These are phyloP conservation scores for Pseudococcus viburni DNA, from an alignment of 2,888 invertebrate genomes.

Conservation along the genomic window DNA sequence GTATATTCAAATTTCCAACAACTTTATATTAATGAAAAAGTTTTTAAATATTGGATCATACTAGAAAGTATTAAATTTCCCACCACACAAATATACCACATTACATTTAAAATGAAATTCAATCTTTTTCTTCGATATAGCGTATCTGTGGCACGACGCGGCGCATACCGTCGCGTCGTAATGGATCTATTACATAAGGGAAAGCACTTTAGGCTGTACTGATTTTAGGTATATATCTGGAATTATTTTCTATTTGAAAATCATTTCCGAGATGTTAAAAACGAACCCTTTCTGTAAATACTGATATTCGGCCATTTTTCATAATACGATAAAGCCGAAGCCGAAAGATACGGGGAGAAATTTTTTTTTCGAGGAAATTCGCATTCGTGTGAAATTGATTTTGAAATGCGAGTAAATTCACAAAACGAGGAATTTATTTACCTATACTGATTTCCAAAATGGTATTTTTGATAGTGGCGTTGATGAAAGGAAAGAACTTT, in stretches of 20 bases:
- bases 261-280: not conserved
- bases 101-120: slow-evolving; percentile 48
- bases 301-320: not conserved
- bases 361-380: too few relatives aligned
- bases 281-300: not conserved
- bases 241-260: not conserved
- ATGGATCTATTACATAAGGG: slow-evolving; percentile 11
- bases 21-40: slow-evolving; percentile 56
- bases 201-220: slow-evolving; percentile 21
- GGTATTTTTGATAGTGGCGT: too few relatives aligned
- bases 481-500: too few relatives aligned
- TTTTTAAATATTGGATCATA: slow-evolving; percentile 47
- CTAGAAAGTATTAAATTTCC: slow-evolving; percentile 48
- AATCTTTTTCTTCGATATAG: slow-evolving; percentile 3
- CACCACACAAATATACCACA: slow-evolving; percentile 14
- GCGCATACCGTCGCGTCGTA: not conserved
- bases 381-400: too few relatives aligned
- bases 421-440: too few relatives aligned
- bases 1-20: slow-evolving; percentile 49
- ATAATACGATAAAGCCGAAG: not conserved
- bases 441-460: too few relatives aligned
- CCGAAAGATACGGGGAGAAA: too few relatives aligned
- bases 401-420: too few relatives aligned
- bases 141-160: not conserved
- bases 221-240: not conserved